These are phyloP conservation scores for Phoenoteleia sp. DNA, from an alignment of 2,888 invertebrate genomes.

Conservation along the genomic window DNA sequence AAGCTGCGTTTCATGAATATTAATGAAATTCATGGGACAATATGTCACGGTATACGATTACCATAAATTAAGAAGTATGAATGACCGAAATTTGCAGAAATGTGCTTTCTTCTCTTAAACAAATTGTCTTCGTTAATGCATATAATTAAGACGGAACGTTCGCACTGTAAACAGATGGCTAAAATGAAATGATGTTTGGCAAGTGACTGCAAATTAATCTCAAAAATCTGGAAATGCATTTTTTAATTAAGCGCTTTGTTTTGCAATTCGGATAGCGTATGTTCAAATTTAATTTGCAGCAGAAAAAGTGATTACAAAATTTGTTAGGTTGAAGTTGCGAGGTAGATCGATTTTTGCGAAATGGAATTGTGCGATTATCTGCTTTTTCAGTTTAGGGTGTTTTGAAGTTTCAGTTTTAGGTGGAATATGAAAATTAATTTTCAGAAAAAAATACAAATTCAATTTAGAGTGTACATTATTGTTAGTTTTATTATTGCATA, in stretches of 20 bases:
- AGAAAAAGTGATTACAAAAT: no score
- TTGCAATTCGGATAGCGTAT: background rate
- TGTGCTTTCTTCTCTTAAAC: slow-evolving; percentile 7
- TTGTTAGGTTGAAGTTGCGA: no score
- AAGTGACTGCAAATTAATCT: background rate
- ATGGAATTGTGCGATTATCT: no score
- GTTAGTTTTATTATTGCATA: no score
- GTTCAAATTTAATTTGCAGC: no score
- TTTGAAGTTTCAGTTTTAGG: no score
- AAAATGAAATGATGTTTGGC: background rate
- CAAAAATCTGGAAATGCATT: background rate
- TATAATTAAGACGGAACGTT: background rate
- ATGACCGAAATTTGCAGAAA: slow-evolving; percentile 37
- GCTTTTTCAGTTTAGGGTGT: no score
- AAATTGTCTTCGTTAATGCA: slow-evolving; percentile 28
- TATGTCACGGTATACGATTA: slow-evolving; percentile 55
- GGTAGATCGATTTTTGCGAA: no score
- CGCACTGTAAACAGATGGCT: background rate
- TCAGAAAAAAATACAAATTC: no score
- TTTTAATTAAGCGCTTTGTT: background rate
- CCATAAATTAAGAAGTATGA: slow-evolving; percentile 54
- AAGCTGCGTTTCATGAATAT: slow-evolving; percentile 58
- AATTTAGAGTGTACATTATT: no score
- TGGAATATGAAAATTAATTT: no score
- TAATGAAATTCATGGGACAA: slow-evolving; percentile 61